Percentiles rank a stretch among this genome's conserved stretches.
Evolutionary conservation across 2,113 vertebrate genomes (phyloP).

Genomic region (Gobio gobio): DNA sequence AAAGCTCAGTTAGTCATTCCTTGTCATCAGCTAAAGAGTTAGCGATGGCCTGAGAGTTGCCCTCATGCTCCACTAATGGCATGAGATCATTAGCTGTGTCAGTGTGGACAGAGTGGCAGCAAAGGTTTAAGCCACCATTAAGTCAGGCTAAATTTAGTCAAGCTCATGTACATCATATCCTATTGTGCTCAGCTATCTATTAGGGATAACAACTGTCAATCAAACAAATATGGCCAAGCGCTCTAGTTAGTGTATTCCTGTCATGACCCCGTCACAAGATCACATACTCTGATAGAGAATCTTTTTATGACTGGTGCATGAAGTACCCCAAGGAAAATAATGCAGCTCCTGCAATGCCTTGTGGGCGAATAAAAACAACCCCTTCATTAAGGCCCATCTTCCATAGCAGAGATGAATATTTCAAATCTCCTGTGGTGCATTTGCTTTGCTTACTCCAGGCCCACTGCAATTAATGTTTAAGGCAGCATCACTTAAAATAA

Average conservation of each 20-base stretch:
- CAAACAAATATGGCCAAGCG: slow-evolving; percentile 34
- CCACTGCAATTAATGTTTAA: slow-evolving; percentile 16
- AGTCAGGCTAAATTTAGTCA: slow-evolving; percentile 45
- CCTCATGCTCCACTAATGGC: slow-evolving; percentile 42
- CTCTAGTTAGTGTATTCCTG: slow-evolving; percentile 23
- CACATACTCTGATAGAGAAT: slow-evolving; percentile 19
- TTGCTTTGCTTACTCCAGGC: background rate
- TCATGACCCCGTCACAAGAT: background rate
- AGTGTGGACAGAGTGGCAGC: slow-evolving; percentile 27
- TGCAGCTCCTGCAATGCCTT: background rate
- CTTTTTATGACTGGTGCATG: background rate
- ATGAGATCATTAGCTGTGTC: background rate
- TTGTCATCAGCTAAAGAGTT: slow-evolving; percentile 2
- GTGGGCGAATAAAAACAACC: slow-evolving; percentile 1
- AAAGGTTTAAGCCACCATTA: slow-evolving; percentile 52
- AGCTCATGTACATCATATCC: background rate
- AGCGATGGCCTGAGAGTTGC: slow-evolving; percentile 1
- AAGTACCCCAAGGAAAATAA: background rate
- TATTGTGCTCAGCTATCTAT: slow-evolving; percentile 27
- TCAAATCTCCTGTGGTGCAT: slow-evolving; percentile 16
- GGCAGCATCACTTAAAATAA: slow-evolving; percentile 16
- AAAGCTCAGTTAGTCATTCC: background rate
- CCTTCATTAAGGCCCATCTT: slow-evolving; percentile 20
- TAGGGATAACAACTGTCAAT: slow-evolving; percentile 50
- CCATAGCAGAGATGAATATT: slow-evolving; percentile 8